Evolutionary conservation across 2,888 invertebrate genomes (phyloP).

Genomic region (Phortica magna): DNA sequence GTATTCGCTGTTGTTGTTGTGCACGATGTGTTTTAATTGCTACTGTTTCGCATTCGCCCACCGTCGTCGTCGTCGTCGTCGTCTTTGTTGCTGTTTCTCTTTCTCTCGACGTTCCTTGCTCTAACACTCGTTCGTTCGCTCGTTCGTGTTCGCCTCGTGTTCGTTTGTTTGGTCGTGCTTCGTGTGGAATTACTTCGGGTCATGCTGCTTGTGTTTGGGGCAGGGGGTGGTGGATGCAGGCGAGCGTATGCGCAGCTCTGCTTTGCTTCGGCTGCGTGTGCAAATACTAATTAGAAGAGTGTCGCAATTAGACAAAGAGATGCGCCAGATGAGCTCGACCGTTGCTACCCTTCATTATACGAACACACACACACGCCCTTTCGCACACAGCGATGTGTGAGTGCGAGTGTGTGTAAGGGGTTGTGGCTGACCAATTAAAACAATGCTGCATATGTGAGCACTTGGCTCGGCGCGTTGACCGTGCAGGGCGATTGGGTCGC

Average conservation of each 20-base stretch:
- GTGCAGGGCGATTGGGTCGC: constrained; percentile 34
- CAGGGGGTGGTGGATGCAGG: not conserved
- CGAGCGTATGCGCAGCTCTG: not conserved
- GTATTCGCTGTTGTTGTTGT: constrained; percentile 10
- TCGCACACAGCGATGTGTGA: not conserved
- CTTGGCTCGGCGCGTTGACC: constrained; percentile 7
- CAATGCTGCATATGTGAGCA: constrained; percentile 28
- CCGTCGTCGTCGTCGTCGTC: not conserved
- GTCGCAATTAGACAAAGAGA: constrained; percentile 45
- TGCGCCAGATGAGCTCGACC: constrained; percentile 6
- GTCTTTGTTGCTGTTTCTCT: not conserved
- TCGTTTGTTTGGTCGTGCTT: not conserved
- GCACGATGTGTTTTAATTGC: constrained; percentile 29
- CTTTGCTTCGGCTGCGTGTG: constrained; percentile 18
- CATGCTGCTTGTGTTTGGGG: too few species aligned
- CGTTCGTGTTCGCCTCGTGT: constrained; percentile 13
- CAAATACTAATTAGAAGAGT: constrained; percentile 49
- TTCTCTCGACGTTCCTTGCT: not conserved
- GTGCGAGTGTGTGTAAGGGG: constrained; percentile 21
- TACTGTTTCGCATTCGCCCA: constrained; percentile 9
- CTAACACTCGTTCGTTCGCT: not conserved
- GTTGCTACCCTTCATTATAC: constrained; percentile 7
- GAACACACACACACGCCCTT: not conserved
- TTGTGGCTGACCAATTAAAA: constrained; percentile 51
- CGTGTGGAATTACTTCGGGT: not conserved